Conservation (phyloP, 2,113 vertebrate genomes). For the zebrafish (Danio rerio) region GRCz12tu NC_133199.1:14379501-14380000, state of each 20-base stretch:
- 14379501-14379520: not conserved
- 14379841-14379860: no score
- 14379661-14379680: not conserved
- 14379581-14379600: slow-evolving; percentile 10
- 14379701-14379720: not conserved
- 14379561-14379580: not conserved
- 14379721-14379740: not conserved
- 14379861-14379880: no score
- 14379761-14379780: not conserved
- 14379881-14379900: no score
- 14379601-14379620: slow-evolving; percentile 23
- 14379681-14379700: not conserved
- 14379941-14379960: no score
- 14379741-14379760: slow-evolving; percentile 5
- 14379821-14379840: not conserved
- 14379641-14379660: not conserved
- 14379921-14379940: no score
- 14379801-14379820: not conserved
- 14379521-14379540: not conserved
- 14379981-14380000: no score
- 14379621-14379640: not conserved
- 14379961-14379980: no score
- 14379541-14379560: slow-evolving; percentile 29
- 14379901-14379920: no score
- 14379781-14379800: not conserved